Evolutionary conservation across 2,888 invertebrate genomes (phyloP).

Genomic region (Theretra japonica): DNA sequence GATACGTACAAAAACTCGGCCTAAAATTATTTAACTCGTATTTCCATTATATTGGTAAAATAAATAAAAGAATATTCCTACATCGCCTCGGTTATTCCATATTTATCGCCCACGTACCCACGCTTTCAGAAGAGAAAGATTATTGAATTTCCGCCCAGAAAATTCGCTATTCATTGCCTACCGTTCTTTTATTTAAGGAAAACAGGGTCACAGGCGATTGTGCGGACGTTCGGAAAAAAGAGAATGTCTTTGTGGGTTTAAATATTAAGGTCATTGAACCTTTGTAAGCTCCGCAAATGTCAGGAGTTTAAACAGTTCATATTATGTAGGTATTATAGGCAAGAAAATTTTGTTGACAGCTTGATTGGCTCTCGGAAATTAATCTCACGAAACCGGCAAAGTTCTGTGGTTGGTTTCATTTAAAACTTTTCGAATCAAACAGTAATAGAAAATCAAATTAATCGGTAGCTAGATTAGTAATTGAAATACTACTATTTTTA

Average conservation of each 20-base stretch:
- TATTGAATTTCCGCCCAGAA: constrained; percentile 56
- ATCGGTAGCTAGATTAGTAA: background rate
- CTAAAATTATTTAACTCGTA: background rate
- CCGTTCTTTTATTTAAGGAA: constrained; percentile 61
- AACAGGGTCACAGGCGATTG: constrained; percentile 66
- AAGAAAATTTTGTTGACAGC: constrained; percentile 46
- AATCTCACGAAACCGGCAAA: constrained; percentile 33
- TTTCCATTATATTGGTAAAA: constrained; percentile 26
- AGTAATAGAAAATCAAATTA: constrained; percentile 14
- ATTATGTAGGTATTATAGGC: constrained; percentile 29
- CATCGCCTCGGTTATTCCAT: constrained; percentile 17
- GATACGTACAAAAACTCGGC: background rate
- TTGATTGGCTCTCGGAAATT: constrained; percentile 45
- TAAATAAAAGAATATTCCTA: constrained; percentile 37
- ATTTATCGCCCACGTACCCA: constrained; percentile 39
- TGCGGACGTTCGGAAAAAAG: constrained; percentile 54
- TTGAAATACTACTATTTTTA: background rate
- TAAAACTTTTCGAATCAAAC: constrained; percentile 22
- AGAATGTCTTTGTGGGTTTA: constrained; percentile 53
- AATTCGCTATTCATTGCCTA: constrained; percentile 55
- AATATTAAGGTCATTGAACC: constrained; percentile 61
- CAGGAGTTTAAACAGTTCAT: background rate
- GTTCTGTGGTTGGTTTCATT: background rate
- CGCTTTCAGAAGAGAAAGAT: constrained; percentile 47
- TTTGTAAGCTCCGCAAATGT: constrained; percentile 19